Evolutionary conservation across 2,797 vertebrate genomes (phyloP), one percentile per base, ranked within the genome.

Genomic region (Tarsius wallacei): DNA sequence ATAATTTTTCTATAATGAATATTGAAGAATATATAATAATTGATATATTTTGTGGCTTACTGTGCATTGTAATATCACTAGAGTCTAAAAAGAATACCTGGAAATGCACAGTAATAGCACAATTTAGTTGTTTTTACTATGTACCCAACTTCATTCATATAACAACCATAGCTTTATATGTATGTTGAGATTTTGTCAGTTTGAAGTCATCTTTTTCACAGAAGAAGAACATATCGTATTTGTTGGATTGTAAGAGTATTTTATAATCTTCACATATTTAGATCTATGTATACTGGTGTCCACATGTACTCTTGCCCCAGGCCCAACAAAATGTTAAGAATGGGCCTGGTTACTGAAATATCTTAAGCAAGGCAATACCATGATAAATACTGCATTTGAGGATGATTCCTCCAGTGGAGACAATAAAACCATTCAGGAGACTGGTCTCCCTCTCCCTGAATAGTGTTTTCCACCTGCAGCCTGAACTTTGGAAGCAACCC

Each of bases 261-360:
- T 84, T 85, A 42, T 81, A 74, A 64, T n/a, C 94, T 71, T n/a
- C 33, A 24, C 59, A 7, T 53, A 70, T 59, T 83, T 85, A 85
- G 19, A 47, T 66, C 6, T 57, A 21, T 74, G 31, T 15, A 10
- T 36, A 15, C 83, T 24, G 9, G 2, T 64, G 22, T 14, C 53
- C 53, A 49, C 28, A 28, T 53, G 4, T 73, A 49, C 28, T 61
- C 49, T 91, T 90, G 14, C 10, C 51, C 11, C 12, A 81, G 51
- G 66, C 6, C 21, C 51, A 71, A 19, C 33, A 83, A 53, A 6
- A 16, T 66, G 19, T 42, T 42, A 64, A 12, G 5, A 7, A 19
- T 53, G 13, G 14, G 1, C 21, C 49, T 61, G 17, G 6, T 63
- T 90, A 26, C 24, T 73, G 15, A 84, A 28, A 64, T 42, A 16